Conservation (phyloP, 2,888 invertebrate species). For the Machimus atricapillus region DNA sequence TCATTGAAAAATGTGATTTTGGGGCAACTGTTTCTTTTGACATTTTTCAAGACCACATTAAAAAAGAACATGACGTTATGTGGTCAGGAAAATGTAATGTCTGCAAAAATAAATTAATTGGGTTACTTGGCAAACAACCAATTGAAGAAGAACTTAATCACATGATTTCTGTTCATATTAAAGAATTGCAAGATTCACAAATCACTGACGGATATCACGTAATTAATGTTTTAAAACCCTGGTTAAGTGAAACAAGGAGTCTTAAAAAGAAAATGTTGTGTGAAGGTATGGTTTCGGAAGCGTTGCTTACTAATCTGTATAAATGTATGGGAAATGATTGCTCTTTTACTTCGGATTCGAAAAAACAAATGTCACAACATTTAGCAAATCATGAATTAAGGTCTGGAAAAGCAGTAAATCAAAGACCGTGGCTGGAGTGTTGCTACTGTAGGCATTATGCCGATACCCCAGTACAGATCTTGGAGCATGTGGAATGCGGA, state of each 20-base stretch:
- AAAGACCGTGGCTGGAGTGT: slow-evolving; percentile 1
- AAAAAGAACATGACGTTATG: not conserved
- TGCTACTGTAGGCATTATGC: not conserved
- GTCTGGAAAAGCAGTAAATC: not conserved
- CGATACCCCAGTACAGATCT: not conserved
- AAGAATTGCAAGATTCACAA: not conserved
- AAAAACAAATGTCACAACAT: not conserved
- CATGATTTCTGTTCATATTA: not conserved
- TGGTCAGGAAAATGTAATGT: slow-evolving; percentile 14
- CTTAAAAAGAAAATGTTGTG: not conserved
- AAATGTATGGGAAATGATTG: slow-evolving; percentile 21
- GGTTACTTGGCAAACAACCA: not conserved
- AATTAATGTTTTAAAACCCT: not conserved
- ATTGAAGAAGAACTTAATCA: not conserved
- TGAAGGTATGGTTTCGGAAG: not conserved
- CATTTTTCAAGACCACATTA: not conserved
- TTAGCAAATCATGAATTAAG: not conserved
- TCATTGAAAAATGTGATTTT: not conserved
- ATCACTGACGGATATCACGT: not conserved
- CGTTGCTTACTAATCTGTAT: not conserved
- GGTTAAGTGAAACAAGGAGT: not conserved
- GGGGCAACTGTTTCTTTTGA: not conserved
- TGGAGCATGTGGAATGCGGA: not conserved
- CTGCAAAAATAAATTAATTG: not conserved
- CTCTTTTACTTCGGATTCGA: not conserved